These are phyloP conservation scores for Brachionus rotundiformis DNA, from an alignment of 1,140 invertebrate genomes.

Conservation along the genomic window DNA sequence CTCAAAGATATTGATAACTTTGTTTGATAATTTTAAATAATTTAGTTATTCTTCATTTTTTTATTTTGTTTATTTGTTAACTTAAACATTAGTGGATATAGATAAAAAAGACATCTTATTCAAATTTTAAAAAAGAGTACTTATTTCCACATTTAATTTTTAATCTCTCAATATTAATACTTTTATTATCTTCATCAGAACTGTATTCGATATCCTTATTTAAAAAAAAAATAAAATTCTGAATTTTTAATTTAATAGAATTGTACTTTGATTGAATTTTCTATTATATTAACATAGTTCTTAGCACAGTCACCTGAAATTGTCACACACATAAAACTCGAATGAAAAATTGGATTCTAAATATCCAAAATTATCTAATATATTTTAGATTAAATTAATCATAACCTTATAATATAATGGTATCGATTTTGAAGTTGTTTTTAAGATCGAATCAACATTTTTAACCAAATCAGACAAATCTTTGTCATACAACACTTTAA, in stretches of 20 bases:
- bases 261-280: not conserved
- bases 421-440: slow-evolving; percentile 6
- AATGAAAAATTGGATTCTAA: slow-evolving; percentile 22
- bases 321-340: not conserved
- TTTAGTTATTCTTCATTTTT: not conserved
- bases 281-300: not conserved
- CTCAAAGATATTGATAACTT: no score
- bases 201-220: not conserved
- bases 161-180: not conserved
- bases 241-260: not conserved
- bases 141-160: slow-evolving; percentile 17
- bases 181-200: not conserved
- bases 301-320: not conserved
- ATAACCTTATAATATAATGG: not conserved
- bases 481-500: not conserved
- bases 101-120: not conserved
- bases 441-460: not conserved
- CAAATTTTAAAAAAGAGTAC: slow-evolving; percentile 1
- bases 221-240: not conserved
- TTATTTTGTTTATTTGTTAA: not conserved
- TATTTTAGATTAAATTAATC: not conserved
- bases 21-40: no score
- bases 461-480: not conserved
- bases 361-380: not conserved
- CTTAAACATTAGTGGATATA: not conserved